Conservation (phyloP, 2,888 invertebrate genomes). For the Noctuana brunneofusca region DNA sequence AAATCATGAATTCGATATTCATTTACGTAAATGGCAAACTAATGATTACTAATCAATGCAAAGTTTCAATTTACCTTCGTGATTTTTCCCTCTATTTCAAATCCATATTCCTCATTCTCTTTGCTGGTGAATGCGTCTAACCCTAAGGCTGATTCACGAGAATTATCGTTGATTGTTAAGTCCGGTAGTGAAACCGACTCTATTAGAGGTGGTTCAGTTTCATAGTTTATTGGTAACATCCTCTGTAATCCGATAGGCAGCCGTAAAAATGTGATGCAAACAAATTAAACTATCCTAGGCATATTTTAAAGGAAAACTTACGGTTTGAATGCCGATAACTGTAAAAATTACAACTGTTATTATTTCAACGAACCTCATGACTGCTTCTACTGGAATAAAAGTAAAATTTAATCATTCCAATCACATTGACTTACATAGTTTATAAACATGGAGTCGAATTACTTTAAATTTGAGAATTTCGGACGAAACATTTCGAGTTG, state of each 20-base stretch:
- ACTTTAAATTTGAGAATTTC: conserved; percentile 52
- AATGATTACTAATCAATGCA: no score
- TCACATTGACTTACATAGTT: conserved; percentile 44
- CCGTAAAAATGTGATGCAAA: conserved; percentile 29
- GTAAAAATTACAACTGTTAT: conserved; percentile 47
- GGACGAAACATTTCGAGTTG: conserved; percentile 52
- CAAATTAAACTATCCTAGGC: neutral
- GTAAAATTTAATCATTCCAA: conserved; percentile 45
- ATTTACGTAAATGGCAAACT: no score
- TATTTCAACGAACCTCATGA: conserved; percentile 55
- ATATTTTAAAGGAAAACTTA: conserved; percentile 42
- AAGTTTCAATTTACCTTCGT: conserved; percentile 46
- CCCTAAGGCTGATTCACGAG: conserved; percentile 48
- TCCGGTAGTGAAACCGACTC: conserved; percentile 40
- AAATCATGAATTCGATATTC: neutral
- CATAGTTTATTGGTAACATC: conserved; percentile 52
- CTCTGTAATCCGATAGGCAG: conserved; percentile 48
- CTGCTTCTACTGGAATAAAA: conserved; percentile 42
- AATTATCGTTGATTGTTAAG: conserved; percentile 40
- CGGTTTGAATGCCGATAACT: conserved; percentile 51
- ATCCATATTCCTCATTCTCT: conserved; percentile 45
- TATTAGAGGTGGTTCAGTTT: conserved; percentile 42
- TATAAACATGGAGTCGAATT: conserved; percentile 56
- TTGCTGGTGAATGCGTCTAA: conserved; percentile 46
- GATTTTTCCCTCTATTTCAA: conserved; percentile 43